Percentiles rank a stretch among this genome's conserved stretches.
phyloP scores from a whole-genome alignment of 2,888 invertebrate genomes.

The Macrosoma leucophasiata region DNA sequence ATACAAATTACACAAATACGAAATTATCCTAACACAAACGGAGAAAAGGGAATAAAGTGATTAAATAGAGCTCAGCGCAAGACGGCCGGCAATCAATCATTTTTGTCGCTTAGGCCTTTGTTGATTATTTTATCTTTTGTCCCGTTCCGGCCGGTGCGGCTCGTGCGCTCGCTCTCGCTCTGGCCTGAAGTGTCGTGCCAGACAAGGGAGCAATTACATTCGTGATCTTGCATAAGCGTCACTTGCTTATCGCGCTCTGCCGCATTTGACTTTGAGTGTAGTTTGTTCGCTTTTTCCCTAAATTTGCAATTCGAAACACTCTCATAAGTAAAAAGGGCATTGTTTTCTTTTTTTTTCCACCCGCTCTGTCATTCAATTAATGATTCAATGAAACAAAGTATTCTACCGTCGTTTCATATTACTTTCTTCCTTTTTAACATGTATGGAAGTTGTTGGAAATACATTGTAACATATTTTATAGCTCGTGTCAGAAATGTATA shows the following conservation, averaged over 20 bases:
- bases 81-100: constrained; percentile 76
- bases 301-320: constrained; percentile 72
- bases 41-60: constrained; percentile 77
- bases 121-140: constrained; percentile 46
- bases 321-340: constrained; percentile 48
- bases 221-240: constrained; percentile 77
- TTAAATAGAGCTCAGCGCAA: constrained; percentile 76
- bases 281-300: constrained; percentile 63
- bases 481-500: too few species aligned
- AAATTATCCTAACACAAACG: constrained; percentile 75
- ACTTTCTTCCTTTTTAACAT: too few species aligned
- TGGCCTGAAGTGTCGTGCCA: constrained; percentile 72
- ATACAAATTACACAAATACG: constrained; percentile 75
- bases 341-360: constrained; percentile 39
- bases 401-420: too few species aligned
- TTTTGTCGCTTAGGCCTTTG: constrained; percentile 71
- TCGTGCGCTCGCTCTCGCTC: constrained; percentile 50
- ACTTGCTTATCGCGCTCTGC: constrained; percentile 72
- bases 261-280: constrained; percentile 72
- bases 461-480: too few species aligned
- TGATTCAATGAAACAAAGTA: too few species aligned
- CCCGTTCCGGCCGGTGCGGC: constrained; percentile 42
- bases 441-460: too few species aligned
- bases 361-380: too few species aligned
- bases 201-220: constrained; percentile 77